phyloP scores from a whole-genome alignment of 2,113 vertebrate species.

The Silurus asotus region DNA sequence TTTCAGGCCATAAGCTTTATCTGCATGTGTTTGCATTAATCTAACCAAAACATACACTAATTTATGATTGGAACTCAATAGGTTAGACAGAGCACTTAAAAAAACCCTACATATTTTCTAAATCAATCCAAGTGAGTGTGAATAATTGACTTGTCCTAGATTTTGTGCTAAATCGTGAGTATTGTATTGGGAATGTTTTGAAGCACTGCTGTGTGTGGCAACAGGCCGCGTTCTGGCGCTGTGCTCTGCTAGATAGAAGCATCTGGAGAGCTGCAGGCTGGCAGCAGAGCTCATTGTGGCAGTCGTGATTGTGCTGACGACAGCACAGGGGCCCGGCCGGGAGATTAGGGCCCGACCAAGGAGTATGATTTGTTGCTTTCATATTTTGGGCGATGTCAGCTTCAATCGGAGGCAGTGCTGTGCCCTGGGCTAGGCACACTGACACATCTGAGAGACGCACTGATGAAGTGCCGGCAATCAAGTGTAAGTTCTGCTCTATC shows the following conservation, averaged over 20 bases:
- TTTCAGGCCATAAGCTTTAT: neutral
- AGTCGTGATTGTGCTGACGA: conserved; percentile 74
- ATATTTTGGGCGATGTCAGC: conserved; percentile 77
- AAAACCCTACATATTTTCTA: neutral
- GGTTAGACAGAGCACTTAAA: neutral
- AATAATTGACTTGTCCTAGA: conserved; percentile 10
- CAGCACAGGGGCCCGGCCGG: conserved; percentile 63
- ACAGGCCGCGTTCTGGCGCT: conserved; percentile 51
- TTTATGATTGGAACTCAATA: neutral
- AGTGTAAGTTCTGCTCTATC: conserved; percentile 66
- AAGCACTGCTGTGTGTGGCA: conserved; percentile 57
- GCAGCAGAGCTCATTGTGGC: conserved; percentile 68
- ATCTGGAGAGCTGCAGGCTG: conserved; percentile 67
- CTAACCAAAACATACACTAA: neutral
- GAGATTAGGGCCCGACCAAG: conserved; percentile 74
- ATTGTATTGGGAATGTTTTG: conserved; percentile 52
- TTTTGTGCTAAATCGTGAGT: conserved; percentile 42
- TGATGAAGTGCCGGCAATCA: conserved; percentile 77
- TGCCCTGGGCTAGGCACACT: conserved; percentile 64
- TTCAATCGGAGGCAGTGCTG: conserved; percentile 71
- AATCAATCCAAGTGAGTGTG: neutral
- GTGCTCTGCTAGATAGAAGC: conserved; percentile 56
- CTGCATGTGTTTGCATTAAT: neutral
- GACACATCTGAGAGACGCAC: conserved; percentile 73
- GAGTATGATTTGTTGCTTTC: conserved; percentile 78